phyloP scores from a whole-genome alignment of 2,888 invertebrate genomes.

The Hyposoter didymator region DNA sequence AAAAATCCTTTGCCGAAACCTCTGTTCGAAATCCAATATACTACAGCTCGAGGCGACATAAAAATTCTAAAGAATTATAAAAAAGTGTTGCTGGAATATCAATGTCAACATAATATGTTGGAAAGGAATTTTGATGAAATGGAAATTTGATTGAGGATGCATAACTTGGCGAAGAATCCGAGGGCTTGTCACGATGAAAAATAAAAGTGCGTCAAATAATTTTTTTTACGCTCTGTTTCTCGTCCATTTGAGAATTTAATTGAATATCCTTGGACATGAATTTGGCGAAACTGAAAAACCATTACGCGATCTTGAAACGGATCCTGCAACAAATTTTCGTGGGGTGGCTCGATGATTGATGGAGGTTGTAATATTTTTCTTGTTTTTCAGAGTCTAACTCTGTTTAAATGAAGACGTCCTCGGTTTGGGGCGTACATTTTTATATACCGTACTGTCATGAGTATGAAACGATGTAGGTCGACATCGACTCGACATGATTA shows the following conservation, averaged over 20 bases:
- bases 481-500: conserved; percentile 17
- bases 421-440: background rate
- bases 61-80: background rate
- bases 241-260: background rate
- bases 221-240: background rate
- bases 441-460: conserved; percentile 13
- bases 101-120: background rate
- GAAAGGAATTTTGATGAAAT: background rate
- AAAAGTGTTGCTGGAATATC: background rate
- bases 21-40: background rate
- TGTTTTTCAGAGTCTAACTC: background rate
- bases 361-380: conserved; percentile 7
- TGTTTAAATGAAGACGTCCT: background rate
- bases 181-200: background rate
- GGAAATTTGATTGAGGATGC: background rate
- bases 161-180: background rate
- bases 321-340: conserved; percentile 10
- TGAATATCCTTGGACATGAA: background rate
- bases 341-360: conserved; percentile 3
- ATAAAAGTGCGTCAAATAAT: background rate
- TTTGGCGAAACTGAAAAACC: background rate
- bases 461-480: conserved; percentile 33
- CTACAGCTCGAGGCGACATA: background rate
- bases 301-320: background rate
- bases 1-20: background rate